Conservation (phyloP, 2,888 invertebrate genomes). For the Galeopsomyia nigrocyanea region DNA sequence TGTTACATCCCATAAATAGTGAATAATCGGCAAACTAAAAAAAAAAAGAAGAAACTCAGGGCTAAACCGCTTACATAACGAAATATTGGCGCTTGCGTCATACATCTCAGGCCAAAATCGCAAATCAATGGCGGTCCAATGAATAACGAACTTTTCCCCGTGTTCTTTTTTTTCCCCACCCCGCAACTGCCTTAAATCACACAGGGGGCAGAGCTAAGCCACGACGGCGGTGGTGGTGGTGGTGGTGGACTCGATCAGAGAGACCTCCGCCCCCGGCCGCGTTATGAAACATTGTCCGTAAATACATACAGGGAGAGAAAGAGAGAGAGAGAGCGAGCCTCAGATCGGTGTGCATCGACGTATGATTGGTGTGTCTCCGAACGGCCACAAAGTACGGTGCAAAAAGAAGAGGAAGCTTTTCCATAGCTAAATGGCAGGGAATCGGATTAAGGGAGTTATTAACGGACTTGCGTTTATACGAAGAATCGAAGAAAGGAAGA, state of each 20-base stretch:
- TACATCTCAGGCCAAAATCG: not conserved
- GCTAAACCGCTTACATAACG: constrained; percentile 10
- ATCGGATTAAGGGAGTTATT: constrained; percentile 67
- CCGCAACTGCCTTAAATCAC: constrained; percentile 19
- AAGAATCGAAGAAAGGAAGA: too few relatives aligned
- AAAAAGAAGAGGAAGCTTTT: not conserved
- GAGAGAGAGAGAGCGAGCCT: not conserved
- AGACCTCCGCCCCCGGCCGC: not conserved
- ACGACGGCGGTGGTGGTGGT: constrained; percentile 13
- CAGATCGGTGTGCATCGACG: constrained; percentile 34
- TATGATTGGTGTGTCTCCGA: constrained; percentile 44
- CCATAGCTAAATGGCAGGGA: constrained; percentile 38
- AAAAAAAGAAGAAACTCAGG: too few relatives aligned
- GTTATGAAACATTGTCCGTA: constrained; percentile 11
- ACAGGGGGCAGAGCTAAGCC: constrained; percentile 24
- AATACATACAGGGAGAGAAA: too few relatives aligned
- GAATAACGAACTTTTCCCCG: constrained; percentile 28
- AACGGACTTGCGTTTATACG: constrained; percentile 54
- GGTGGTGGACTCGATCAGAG: too few relatives aligned
- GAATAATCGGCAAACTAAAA: too few relatives aligned
- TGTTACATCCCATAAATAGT: too few relatives aligned
- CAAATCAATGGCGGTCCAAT: constrained; percentile 19
- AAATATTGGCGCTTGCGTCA: constrained; percentile 28
- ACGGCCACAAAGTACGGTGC: constrained; percentile 32
- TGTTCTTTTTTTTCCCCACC: constrained; percentile 1